A percentile compares a stretch with the other conserved stretches of the same genome.
Evolutionary conservation across 2,888 invertebrate genomes (phyloP).

Genomic region (Rhyacophila evoluta): DNA sequence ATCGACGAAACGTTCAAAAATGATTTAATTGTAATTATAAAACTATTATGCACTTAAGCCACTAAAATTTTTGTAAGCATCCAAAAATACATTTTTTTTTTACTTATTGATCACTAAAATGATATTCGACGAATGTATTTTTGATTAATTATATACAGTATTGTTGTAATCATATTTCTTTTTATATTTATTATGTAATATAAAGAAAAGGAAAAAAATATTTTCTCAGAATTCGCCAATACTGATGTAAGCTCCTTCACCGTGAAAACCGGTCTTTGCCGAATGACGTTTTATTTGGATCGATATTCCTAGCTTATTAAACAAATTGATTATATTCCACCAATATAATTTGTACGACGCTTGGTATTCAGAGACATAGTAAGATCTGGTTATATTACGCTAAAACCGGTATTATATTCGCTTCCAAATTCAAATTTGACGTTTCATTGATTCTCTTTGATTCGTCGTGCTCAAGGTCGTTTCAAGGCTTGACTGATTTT

Average conservation of each 20-base stretch:
- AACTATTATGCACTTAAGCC: no score
- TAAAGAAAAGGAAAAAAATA: background rate
- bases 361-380: background rate
- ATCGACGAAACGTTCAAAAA: no score
- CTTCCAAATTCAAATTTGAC: slow-evolving; percentile 3
- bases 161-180: no score
- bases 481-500: background rate
- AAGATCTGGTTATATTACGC: background rate
- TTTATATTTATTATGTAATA: no score
- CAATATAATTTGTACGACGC: background rate
- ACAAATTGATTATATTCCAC: background rate
- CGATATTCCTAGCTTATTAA: background rate
- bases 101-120: no score
- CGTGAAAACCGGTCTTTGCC: background rate
- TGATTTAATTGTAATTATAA: no score
- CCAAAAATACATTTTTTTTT: no score
- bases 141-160: no score
- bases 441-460: background rate
- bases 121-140: no score
- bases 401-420: background rate
- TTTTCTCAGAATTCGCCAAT: background rate
- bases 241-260: background rate
- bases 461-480: slow-evolving; percentile 6
- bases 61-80: no score
- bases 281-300: background rate